Percentiles rank a stretch among this genome's conserved stretches.
These are phyloP conservation scores for Chamaea fasciata DNA, from an alignment of 2,113 vertebrate species.

Conservation along the genomic window DNA sequence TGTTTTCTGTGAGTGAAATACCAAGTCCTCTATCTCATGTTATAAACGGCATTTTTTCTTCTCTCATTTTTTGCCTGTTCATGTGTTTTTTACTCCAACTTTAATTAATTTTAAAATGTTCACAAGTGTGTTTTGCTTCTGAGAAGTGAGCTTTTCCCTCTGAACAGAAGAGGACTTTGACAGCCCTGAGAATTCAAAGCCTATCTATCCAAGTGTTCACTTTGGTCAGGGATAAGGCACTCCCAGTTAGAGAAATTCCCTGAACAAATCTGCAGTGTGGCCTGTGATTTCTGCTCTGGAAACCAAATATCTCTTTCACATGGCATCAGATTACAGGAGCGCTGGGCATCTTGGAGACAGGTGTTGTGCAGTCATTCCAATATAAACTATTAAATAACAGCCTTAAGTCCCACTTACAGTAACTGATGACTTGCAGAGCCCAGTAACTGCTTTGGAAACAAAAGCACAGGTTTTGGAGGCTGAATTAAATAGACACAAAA, in stretches of 20 bases:
- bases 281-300: not conserved
- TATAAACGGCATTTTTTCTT: not conserved
- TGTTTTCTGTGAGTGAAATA: not conserved
- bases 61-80: not conserved
- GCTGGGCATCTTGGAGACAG: not conserved
- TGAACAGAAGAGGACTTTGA: not conserved
- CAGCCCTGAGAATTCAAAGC: not conserved
- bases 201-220: not conserved
- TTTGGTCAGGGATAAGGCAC: not conserved
- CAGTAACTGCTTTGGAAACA: slow-evolving; percentile 1
- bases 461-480: not conserved
- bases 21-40: not conserved
- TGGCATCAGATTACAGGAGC: not conserved
- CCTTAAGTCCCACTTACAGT: not conserved
- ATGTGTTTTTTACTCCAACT: not conserved
- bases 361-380: not conserved
- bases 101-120: not conserved
- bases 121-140: not conserved
- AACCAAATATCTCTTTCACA: not conserved
- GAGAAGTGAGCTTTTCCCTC: not conserved
- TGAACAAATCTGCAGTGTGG: not conserved
- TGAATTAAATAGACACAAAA: not conserved
- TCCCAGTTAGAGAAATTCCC: not conserved
- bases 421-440: not conserved
- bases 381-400: not conserved